Conservation (phyloP, 2,888 invertebrate genomes). For the Phlogophora meticulosa region DNA sequence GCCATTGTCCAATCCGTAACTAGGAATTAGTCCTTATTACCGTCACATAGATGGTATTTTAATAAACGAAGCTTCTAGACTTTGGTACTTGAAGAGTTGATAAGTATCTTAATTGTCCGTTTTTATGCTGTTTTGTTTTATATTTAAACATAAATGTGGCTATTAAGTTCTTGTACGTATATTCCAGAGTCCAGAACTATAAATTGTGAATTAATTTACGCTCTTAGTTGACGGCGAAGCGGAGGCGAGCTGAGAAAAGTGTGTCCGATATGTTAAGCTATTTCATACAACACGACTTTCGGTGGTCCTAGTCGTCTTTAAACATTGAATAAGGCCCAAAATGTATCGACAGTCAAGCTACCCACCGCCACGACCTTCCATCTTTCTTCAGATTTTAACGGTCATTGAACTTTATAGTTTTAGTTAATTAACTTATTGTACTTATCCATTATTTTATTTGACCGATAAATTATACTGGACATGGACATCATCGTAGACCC, state of each 20-base stretch:
- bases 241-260: background rate
- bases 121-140: constrained; percentile 14
- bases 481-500: too few species aligned
- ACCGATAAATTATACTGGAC: too few species aligned
- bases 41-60: constrained; percentile 56
- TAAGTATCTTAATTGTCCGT: constrained; percentile 31
- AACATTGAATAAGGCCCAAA: background rate
- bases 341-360: background rate
- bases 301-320: background rate
- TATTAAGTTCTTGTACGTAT: too few species aligned
- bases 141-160: background rate
- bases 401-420: too few species aligned
- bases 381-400: too few species aligned
- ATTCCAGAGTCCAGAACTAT: too few species aligned
- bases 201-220: too few species aligned
- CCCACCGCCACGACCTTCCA: too few species aligned
- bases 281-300: background rate
- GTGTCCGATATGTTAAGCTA: too few species aligned
- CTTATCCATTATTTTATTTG: too few species aligned
- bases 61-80: constrained; percentile 52
- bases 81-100: constrained; percentile 15
- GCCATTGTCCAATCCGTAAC: constrained; percentile 63
- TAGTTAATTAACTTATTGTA: too few species aligned
- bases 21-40: constrained; percentile 69
- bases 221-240: background rate